Evolutionary conservation across 2,888 invertebrate species (phyloP).

Genomic region (Chouioia cunea): DNA sequence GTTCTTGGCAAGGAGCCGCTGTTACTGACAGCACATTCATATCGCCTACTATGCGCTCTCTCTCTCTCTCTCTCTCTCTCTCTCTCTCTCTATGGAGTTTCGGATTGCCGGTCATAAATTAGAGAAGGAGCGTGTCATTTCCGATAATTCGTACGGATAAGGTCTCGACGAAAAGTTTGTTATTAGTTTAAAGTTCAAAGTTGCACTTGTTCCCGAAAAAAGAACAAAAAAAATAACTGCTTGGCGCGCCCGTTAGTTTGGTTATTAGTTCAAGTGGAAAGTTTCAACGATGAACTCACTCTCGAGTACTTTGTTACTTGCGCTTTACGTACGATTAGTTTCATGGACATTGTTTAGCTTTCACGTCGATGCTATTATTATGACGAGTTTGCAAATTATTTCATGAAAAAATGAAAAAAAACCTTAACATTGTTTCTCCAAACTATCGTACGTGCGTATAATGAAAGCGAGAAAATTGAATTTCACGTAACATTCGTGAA

Average conservation of each 20-base stretch:
- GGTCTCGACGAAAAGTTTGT: slow-evolving; percentile 28
- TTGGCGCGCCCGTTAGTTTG: neutral
- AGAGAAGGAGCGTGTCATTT: slow-evolving; percentile 37
- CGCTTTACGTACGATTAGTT: slow-evolving; percentile 15
- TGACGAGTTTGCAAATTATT: no score
- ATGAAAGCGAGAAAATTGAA: no score
- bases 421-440: no score
- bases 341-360: neutral
- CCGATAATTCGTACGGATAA: slow-evolving; percentile 34
- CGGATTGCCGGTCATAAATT: slow-evolving; percentile 43
- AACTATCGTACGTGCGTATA: no score
- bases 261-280: slow-evolving; percentile 42
- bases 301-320: slow-evolving; percentile 16
- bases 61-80: slow-evolving; percentile 30
- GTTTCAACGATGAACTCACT: slow-evolving; percentile 7
- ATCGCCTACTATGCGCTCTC: slow-evolving; percentile 56
- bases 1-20: slow-evolving; percentile 67
- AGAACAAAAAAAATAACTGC: neutral
- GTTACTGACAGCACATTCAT: slow-evolving; percentile 67
- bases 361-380: no score
- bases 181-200: slow-evolving; percentile 37
- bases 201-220: slow-evolving; percentile 18
- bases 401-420: no score
- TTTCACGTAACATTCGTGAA: no score
- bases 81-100: slow-evolving; percentile 22